Conservation (phyloP, 2,888 invertebrate genomes). For the Chymomyza procnemis region DNA sequence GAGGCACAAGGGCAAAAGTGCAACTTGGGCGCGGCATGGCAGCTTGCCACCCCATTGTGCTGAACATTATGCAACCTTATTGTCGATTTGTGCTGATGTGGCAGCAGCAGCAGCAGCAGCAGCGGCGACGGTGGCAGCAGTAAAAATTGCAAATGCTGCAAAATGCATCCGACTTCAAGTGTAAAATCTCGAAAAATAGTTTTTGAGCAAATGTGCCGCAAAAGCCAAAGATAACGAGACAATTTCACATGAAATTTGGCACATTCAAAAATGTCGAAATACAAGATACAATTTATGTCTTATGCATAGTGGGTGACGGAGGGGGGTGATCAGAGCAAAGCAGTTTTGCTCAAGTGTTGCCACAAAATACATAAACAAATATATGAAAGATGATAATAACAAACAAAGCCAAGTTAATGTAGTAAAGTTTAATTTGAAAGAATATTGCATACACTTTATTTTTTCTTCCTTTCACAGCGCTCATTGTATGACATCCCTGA, state of each 20-base stretch:
- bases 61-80: constrained; percentile 45
- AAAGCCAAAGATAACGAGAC: constrained; percentile 46
- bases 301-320: no score
- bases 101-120: constrained; percentile 15
- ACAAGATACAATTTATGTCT: no score
- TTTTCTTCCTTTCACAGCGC: no score
- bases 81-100: constrained; percentile 43
- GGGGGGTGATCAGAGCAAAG: no score
- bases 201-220: constrained; percentile 4
- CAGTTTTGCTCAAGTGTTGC: no score
- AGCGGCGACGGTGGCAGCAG: constrained; percentile 22
- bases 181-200: constrained; percentile 30
- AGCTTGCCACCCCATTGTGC: constrained; percentile 34
- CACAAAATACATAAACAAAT: no score
- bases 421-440: no score
- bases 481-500: no score
- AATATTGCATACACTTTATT: no score
- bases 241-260: constrained; percentile 41
- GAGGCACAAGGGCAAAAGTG: constrained; percentile 1
- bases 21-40: background rate
- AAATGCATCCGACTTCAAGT: constrained; percentile 34
- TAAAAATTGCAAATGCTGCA: constrained; percentile 48
- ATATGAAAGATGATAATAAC: no score
- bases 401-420: no score
- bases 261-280: background rate